Conservation (phyloP, 2,113 vertebrate genomes). For the Chloropsis hardwickii region DNA sequence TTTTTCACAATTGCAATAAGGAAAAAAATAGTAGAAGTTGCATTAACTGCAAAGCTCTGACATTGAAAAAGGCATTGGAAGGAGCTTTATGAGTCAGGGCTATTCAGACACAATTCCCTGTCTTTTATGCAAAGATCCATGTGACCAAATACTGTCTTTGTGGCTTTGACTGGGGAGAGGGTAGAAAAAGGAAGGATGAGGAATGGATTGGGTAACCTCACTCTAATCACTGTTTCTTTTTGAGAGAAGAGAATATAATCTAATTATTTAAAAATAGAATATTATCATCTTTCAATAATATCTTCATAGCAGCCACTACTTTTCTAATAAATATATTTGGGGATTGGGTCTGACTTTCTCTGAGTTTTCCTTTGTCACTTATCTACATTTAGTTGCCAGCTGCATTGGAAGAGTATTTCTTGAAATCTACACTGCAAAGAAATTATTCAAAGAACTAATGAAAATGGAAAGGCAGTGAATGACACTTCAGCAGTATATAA, state of each 20-base stretch:
- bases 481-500: not conserved
- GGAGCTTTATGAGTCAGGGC: not conserved
- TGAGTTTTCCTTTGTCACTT: not conserved
- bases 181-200: not conserved
- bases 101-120: conserved; percentile 23
- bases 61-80: conserved; percentile 32
- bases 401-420: not conserved
- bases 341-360: not conserved
- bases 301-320: not conserved
- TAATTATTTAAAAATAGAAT: not conserved
- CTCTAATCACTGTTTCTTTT: not conserved
- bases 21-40: conserved; percentile 30
- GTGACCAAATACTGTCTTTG: conserved; percentile 18
- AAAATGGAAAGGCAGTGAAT: not conserved
- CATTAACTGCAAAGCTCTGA: conserved; percentile 31
- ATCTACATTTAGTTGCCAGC: not conserved
- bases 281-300: not conserved
- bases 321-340: not conserved
- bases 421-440: not conserved
- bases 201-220: not conserved
- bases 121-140: conserved; percentile 6
- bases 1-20: conserved; percentile 28
- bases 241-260: not conserved
- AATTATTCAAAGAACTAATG: conserved; percentile 1
- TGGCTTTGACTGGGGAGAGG: not conserved